Conservation (phyloP, 2,797 vertebrate species). For the Hafferia zeledoni region DNA sequence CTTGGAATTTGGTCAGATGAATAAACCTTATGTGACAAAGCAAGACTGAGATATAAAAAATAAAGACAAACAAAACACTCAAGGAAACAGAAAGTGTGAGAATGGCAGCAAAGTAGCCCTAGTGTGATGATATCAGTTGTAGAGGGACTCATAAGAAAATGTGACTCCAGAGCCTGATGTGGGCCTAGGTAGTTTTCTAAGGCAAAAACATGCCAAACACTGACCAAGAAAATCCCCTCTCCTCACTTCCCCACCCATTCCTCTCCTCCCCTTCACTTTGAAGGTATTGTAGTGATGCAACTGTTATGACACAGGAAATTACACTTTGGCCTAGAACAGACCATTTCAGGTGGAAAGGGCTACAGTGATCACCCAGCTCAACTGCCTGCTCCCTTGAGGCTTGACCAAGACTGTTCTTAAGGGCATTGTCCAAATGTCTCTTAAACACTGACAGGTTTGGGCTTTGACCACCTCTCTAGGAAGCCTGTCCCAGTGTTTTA, state of each 20-base stretch:
- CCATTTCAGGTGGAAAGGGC: neutral
- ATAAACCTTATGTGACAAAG: neutral
- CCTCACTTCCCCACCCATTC: neutral
- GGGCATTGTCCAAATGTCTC: neutral
- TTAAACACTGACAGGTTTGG: neutral
- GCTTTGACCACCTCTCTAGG: too few species aligned
- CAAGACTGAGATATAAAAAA: neutral
- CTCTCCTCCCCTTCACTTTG: too few species aligned
- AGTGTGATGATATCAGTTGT: fast-evolving
- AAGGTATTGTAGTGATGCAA: neutral
- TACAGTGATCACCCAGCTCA: neutral
- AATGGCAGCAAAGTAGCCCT: neutral
- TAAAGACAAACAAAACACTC: neutral
- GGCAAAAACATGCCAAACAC: neutral
- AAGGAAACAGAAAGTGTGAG: neutral
- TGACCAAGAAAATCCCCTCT: neutral
- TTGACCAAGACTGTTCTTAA: neutral
- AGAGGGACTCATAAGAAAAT: neutral
- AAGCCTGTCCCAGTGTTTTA: too few species aligned
- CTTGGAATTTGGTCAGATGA: neutral
- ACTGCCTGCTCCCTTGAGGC: neutral
- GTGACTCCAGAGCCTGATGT: neutral
- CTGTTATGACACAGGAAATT: neutral
- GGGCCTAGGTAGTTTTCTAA: neutral
- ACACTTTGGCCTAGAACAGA: neutral